These are phyloP conservation scores for Chelmon rostratus DNA, from an alignment of 2,797 vertebrate species.

Conservation along the genomic window DNA sequence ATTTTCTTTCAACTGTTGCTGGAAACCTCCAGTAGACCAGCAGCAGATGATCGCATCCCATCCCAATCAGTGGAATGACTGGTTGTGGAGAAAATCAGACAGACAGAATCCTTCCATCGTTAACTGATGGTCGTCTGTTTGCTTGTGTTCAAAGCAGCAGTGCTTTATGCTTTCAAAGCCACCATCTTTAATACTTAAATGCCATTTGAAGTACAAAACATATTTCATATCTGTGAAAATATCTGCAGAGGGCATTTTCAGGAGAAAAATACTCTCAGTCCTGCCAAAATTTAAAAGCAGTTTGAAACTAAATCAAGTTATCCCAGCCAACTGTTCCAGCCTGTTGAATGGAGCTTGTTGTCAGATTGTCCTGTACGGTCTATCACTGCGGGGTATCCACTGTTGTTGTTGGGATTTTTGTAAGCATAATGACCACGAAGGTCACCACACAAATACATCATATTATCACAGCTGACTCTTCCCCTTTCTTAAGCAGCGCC, in stretches of 20 bases:
- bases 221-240: no score
- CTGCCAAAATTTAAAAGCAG: not conserved
- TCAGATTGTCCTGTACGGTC: not conserved
- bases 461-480: slow-evolving; percentile 22
- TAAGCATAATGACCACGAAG: no score
- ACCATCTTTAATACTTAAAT: not conserved
- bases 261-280: no score
- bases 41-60: no score
- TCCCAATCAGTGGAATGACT: no score
- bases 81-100: no score
- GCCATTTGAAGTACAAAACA: not conserved
- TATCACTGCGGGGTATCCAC: not conserved
- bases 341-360: not conserved
- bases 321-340: not conserved
- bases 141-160: no score
- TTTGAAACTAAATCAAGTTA: not conserved
- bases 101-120: no score
- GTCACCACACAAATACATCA: slow-evolving; percentile 7
- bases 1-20: no score
- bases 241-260: not conserved
- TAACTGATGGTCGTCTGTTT: no score
- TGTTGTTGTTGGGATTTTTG: no score
- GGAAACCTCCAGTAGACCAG: no score
- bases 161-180: not conserved
- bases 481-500: slow-evolving; percentile 7